A percentile compares a stretch with the other conserved stretches of the same genome.
Conservation (phyloP, 2,888 invertebrate species). For the Lepidochitona cinerea region DNA sequence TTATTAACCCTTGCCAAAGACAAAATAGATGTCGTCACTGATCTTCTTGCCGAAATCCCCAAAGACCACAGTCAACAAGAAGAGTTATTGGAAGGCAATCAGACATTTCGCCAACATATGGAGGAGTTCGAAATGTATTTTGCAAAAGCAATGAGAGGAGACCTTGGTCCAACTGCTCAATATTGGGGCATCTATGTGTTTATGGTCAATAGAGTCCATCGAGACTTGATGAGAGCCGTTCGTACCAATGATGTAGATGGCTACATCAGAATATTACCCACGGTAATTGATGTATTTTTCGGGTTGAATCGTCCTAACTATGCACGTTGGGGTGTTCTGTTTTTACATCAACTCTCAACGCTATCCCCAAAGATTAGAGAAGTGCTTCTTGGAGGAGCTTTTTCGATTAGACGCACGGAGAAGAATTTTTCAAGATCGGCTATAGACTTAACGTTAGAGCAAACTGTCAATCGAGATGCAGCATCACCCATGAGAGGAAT, state of each 20-base stretch:
- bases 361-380: neutral
- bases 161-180: slow-evolving; percentile 2
- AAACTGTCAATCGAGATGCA: slow-evolving; percentile 21
- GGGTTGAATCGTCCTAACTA: slow-evolving; percentile 25
- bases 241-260: slow-evolving; percentile 21
- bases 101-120: neutral
- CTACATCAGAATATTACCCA: no score
- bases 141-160: neutral
- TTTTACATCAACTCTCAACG: slow-evolving; percentile 18
- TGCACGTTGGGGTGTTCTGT: slow-evolving; percentile 25
- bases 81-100: neutral
- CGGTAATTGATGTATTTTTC: slow-evolving; percentile 13
- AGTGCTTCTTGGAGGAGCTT: slow-evolving; percentile 21
- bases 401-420: slow-evolving; percentile 23
- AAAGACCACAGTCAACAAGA: neutral
- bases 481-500: slow-evolving; percentile 20
- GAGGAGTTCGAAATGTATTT: slow-evolving; percentile 8
- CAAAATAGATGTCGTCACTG: neutral
- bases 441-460: slow-evolving; percentile 21
- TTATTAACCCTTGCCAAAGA: neutral
- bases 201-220: slow-evolving; percentile 14
- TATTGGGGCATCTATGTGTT: slow-evolving; percentile 13
- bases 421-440: slow-evolving; percentile 21
- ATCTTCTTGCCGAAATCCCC: neutral
- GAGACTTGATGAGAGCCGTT: slow-evolving; percentile 11